Base-by-base conservation (phyloP, 2,888 invertebrate genomes). In the Drosophila greeni region DNA sequence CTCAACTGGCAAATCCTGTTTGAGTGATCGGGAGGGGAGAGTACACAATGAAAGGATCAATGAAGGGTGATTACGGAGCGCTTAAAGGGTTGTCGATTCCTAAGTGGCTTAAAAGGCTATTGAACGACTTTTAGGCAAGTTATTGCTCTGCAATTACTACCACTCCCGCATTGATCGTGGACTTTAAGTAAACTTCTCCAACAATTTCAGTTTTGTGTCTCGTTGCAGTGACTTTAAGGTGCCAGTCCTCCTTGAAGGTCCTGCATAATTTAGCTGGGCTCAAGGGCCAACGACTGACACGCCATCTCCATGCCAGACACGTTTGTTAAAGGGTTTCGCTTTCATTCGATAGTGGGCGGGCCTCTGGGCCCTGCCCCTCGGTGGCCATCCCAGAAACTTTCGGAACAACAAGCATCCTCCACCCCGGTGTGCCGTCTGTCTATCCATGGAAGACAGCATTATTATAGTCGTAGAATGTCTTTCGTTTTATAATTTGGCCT, bases 401-500 rank as follows among this genome's bases (percentile, higher is more conserved):
- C 11, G 8, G 58, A 29, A 42, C 16, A 58, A 42, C 58, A 59
- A 29, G 59, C 59, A 59, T 33, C 42, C 42, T 26, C 59, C 36
- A 14, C 26, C 55, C 58, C 29, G n/a, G 18, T 11, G 1, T 20
- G 58, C 29, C 37, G 29, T 37, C 20, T 34, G 64, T 64, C 64
- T 45, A 36, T 26, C 49, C 53, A 12, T 23, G 33, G 40, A 45
- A 52, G 60, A 73, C 57, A 42, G 45, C 67, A 59, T 72, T 82
- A 72, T 70, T 74, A 72, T 70, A 72, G 72, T 64, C 42, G 60
- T 52, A 68, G 58, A 80, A 80, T 77, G 76, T 72, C 72, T 62
- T 77, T 61, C 62, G 77, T 39, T 74, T 74, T 81, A 75, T 83
- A 77, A 83, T 81, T 83, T 71, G 73, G 58, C 62, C 52, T 54